Conservation (phyloP, 2,113 vertebrate species). For the Campylomormyrus numenius region DNA sequence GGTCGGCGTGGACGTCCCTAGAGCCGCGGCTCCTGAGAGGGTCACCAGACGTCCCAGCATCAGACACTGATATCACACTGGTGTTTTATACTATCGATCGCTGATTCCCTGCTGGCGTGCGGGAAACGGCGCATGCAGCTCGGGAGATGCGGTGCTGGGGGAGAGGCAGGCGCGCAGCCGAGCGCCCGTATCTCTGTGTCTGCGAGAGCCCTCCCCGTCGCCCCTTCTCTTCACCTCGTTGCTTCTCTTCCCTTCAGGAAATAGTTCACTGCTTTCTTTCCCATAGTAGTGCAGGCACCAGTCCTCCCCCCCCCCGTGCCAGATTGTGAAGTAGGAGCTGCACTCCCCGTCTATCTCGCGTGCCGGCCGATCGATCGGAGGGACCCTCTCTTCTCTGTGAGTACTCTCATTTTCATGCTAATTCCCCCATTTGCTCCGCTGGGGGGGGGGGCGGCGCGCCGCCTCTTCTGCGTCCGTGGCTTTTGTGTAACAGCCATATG, state of each 20-base stretch:
- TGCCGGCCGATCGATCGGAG: background rate
- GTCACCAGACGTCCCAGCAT: background rate
- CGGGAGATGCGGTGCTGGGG: background rate
- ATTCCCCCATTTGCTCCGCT: background rate
- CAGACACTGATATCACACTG: background rate
- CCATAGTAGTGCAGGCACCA: background rate
- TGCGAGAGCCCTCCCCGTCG: background rate
- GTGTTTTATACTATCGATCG: background rate
- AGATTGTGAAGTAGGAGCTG: background rate
- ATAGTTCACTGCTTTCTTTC: background rate
- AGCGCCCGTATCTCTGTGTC: background rate
- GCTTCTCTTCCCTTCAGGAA: background rate
- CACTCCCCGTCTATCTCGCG: background rate
- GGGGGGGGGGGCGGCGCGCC: background rate
- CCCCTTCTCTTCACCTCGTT: background rate
- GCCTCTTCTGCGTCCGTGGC: background rate
- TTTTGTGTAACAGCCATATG: background rate
- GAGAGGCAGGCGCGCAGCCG: background rate
- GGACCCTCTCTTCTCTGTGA: background rate
- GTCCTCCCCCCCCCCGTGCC: background rate
- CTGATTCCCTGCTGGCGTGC: background rate
- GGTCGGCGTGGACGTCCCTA: background rate
- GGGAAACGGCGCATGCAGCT: background rate
- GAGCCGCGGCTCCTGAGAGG: background rate
- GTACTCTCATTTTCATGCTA: slow-evolving; percentile 7